Percentiles rank a stretch among this genome's conserved stretches.
Conservation (phyloP, 1,140 invertebrate genomes). For the Scaptomyza graminum region DNA sequence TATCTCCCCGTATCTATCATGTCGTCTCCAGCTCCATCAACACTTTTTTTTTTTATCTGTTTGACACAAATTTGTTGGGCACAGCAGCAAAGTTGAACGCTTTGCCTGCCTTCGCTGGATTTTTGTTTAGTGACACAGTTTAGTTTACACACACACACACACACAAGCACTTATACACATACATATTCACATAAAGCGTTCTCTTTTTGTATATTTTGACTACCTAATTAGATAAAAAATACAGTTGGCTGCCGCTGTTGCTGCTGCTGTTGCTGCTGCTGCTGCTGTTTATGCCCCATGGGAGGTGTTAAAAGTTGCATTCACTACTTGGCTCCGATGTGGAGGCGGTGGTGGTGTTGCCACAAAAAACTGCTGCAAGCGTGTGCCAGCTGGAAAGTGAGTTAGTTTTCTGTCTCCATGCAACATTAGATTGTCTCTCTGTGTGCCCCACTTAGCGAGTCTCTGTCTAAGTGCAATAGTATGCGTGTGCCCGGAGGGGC, state of each 20-base stretch:
- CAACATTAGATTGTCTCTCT: conserved; percentile 27
- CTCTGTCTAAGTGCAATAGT: background rate
- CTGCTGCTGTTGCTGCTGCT: too few species aligned
- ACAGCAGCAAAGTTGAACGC: conserved; percentile 62
- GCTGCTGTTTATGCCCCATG: conserved; percentile 20
- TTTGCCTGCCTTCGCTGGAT: conserved; percentile 42
- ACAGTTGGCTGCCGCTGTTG: conserved; percentile 42
- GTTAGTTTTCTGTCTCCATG: conserved; percentile 26
- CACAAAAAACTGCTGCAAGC: conserved; percentile 21
- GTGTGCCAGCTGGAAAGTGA: background rate
- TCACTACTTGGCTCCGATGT: conserved; percentile 29
- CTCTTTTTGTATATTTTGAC: conserved; percentile 63
- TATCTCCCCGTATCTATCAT: conserved; percentile 2
- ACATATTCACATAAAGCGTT: conserved; percentile 10
- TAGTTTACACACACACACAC: conserved; percentile 60
- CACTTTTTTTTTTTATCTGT: conserved; percentile 62
- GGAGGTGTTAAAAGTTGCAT: conserved; percentile 53
- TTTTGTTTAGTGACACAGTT: conserved; percentile 81
- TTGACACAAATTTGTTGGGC: conserved; percentile 78
- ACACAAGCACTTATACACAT: conserved; percentile 8
- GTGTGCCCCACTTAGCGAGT: conserved; percentile 40
- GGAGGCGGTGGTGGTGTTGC: conserved; percentile 37
- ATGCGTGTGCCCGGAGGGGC: background rate
- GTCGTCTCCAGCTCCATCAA: conserved; percentile 27
- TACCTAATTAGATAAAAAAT: conserved; percentile 78